These are phyloP conservation scores for Latrodectus hesperus DNA, from an alignment of 2,888 invertebrate genomes.

Conservation along the genomic window DNA sequence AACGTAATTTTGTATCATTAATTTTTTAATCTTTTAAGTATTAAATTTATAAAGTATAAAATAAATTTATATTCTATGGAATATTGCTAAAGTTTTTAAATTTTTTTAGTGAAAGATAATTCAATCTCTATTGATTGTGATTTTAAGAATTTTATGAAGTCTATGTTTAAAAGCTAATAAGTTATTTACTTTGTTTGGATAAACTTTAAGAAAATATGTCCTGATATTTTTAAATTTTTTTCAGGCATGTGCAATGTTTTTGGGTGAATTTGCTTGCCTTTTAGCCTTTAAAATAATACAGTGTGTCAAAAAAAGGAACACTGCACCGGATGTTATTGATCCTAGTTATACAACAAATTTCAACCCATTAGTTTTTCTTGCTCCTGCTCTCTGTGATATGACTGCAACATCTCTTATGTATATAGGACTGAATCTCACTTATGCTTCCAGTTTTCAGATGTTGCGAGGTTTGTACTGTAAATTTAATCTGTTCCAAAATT, in stretches of 20 bases:
- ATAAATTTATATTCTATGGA: too few relatives aligned
- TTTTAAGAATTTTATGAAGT: not conserved
- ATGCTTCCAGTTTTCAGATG: constrained; percentile 97
- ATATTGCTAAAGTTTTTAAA: too few relatives aligned
- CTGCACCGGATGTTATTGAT: constrained; percentile 77
- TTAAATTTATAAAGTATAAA: too few relatives aligned
- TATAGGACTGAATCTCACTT: constrained; percentile 91
- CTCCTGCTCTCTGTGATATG: constrained; percentile 93
- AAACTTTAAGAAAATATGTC: too few relatives aligned
- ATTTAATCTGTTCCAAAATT: not conserved
- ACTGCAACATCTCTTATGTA: constrained; percentile 92
- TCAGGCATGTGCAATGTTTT: constrained; percentile 89
- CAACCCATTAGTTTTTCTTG: constrained; percentile 85
- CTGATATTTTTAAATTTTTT: constrained; percentile 7
- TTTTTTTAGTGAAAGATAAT: too few relatives aligned
- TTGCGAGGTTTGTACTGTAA: constrained; percentile 81
- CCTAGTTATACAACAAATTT: constrained; percentile 83
- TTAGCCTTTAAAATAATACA: constrained; percentile 82
- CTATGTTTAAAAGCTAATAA: not conserved
- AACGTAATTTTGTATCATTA: too few relatives aligned
- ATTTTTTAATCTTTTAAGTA: too few relatives aligned
- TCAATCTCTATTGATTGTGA: too few relatives aligned
- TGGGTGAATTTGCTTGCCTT: constrained; percentile 93
- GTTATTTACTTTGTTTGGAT: not conserved
- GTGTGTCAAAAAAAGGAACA: constrained; percentile 77